Evolutionary conservation across 2,113 vertebrate species (phyloP).

Genomic region (Nibea albiflora): DNA sequence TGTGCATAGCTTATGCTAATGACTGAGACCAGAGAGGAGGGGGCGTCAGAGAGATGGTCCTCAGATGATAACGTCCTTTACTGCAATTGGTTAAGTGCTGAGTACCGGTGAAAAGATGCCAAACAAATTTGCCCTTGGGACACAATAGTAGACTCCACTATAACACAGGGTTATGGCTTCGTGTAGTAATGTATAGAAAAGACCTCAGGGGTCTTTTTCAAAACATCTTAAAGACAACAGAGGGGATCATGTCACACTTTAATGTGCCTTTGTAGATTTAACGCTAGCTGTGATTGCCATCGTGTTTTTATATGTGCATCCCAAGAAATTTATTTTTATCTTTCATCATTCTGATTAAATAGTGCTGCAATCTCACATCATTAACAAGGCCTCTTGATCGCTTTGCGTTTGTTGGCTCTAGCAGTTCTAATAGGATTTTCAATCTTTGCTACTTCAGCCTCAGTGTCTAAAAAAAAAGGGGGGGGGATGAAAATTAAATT

Average conservation of each 20-base stretch:
- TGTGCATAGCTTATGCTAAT: conserved; percentile 70
- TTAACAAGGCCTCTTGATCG: conserved; percentile 48
- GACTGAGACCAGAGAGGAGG: conserved; percentile 12
- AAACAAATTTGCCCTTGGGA: conserved; percentile 59
- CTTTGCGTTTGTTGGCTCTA: conserved; percentile 44
- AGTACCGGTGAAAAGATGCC: conserved; percentile 34
- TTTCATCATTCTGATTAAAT: conserved; percentile 60
- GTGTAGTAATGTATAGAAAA: conserved; percentile 25
- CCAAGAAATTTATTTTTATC: conserved; percentile 36
- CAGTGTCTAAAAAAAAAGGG: background rate
- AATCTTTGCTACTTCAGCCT: conserved; percentile 27
- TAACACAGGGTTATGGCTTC: conserved; percentile 19
- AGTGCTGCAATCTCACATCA: conserved; percentile 41
- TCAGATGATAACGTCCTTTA: conserved; percentile 67
- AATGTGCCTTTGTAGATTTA: conserved; percentile 40
- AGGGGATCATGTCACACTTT: conserved; percentile 31
- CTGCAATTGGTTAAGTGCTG: conserved; percentile 59
- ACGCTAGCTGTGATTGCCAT: conserved; percentile 38
- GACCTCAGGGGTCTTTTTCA: conserved; percentile 26
- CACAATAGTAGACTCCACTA: conserved; percentile 1
- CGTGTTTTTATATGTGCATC: conserved; percentile 13
- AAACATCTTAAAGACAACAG: conserved; percentile 21
- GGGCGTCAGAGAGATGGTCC: conserved; percentile 48
- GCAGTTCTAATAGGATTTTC: conserved; percentile 51
- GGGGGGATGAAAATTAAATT: conserved; percentile 32